Conservation (phyloP, 2,888 invertebrate genomes). For the Creontiades dilutus region DNA sequence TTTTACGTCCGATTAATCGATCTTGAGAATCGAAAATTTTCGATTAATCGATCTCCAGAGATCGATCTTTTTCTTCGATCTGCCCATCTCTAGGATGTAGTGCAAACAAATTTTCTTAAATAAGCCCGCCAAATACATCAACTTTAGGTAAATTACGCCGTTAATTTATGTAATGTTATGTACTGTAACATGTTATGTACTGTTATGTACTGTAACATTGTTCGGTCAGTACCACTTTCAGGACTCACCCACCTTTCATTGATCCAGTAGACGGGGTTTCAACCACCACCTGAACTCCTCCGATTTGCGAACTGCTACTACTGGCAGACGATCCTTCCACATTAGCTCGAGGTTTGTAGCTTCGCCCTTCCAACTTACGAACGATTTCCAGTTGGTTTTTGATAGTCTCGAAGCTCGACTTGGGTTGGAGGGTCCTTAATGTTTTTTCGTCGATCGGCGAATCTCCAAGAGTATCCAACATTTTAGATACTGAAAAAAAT, state of each 20-base stretch:
- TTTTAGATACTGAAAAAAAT: constrained; percentile 84
- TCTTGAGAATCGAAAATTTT: too few species aligned
- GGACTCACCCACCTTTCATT: constrained; percentile 52
- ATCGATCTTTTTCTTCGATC: too few species aligned
- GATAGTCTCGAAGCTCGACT: constrained; percentile 78
- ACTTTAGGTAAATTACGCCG: too few species aligned
- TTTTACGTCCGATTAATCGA: too few species aligned
- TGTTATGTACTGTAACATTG: too few species aligned
- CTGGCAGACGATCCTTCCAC: neutral
- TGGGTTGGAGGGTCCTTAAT: constrained; percentile 81
- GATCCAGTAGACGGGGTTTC: constrained; percentile 48
- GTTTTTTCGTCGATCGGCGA: constrained; percentile 77
- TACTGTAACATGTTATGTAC: too few species aligned
- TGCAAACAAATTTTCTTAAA: too few species aligned
- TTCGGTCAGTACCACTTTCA: too few species aligned
- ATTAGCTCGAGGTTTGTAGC: constrained; percentile 22
- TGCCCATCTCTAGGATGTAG: too few species aligned
- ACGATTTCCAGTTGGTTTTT: constrained; percentile 83
- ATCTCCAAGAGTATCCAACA: constrained; percentile 80
- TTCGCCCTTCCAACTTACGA: constrained; percentile 75
- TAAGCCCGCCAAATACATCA: too few species aligned
- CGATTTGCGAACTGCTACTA: neutral
- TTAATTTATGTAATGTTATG: too few species aligned
- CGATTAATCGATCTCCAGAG: too few species aligned
- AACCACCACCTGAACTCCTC: constrained; percentile 19